phyloP scores from a whole-genome alignment of 2,797 vertebrate species.

The Glyptemys insculpta region DNA sequence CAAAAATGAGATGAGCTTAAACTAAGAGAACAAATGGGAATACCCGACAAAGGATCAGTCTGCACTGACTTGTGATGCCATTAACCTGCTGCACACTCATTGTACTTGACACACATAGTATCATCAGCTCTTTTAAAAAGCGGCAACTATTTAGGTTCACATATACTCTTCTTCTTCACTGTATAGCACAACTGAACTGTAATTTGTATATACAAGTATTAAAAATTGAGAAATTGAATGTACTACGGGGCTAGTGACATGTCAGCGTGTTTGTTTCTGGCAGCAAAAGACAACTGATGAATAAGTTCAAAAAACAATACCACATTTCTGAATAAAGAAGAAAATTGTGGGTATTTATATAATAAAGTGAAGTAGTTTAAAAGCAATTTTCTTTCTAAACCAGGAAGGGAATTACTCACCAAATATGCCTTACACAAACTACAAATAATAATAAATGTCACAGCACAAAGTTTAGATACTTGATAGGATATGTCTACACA shows the following conservation, averaged over 20 bases:
- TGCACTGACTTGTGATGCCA: not conserved
- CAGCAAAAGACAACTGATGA: not conserved
- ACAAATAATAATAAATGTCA: not conserved
- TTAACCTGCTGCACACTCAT: not conserved
- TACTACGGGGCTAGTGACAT: not conserved
- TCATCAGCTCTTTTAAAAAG: not conserved
- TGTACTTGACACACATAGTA: not conserved
- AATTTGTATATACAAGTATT: not conserved
- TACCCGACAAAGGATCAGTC: not conserved
- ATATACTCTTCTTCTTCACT: slow-evolving; percentile 13
- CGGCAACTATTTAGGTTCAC: not conserved
- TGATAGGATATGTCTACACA: not conserved
- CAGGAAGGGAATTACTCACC: not conserved
- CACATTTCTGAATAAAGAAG: not conserved
- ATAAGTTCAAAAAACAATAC: not conserved
- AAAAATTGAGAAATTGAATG: not conserved
- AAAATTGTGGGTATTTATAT: not conserved
- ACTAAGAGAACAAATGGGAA: not conserved
- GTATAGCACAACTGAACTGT: slow-evolving; percentile 23
- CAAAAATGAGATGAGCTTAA: not conserved
- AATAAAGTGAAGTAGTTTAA: not conserved
- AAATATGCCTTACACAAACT: not conserved
- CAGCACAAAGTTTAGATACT: not conserved
- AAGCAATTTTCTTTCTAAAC: not conserved
- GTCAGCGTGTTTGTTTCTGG: not conserved